phyloP scores from a whole-genome alignment of 1,140 invertebrate genomes.

The Neodiprion lecontei region DNA sequence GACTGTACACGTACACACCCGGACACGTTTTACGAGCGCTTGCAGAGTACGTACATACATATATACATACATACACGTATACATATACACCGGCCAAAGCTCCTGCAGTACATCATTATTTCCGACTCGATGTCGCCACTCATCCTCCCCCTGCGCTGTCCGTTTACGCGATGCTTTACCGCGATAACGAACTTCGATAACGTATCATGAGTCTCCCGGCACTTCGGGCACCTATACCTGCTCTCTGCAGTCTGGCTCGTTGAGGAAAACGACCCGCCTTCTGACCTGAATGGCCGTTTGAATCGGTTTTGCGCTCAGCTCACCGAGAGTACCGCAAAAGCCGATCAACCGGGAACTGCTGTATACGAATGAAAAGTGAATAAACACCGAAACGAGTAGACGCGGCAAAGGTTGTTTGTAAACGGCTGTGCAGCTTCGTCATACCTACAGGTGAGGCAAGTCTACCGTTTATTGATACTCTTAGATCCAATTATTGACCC shows the following conservation, averaged over 20 bases:
- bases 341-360: too few relatives aligned
- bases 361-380: too few relatives aligned
- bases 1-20: not conserved
- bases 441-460: too few relatives aligned
- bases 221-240: not conserved
- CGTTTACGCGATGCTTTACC: conserved; percentile 1
- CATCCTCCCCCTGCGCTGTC: not conserved
- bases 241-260: not conserved
- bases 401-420: too few relatives aligned
- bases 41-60: not conserved
- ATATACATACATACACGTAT: not conserved
- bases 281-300: not conserved
- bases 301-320: too few relatives aligned
- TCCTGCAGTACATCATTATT: not conserved
- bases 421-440: too few relatives aligned
- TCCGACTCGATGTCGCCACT: not conserved
- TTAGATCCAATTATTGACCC: too few relatives aligned
- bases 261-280: not conserved
- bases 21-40: not conserved
- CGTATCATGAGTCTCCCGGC: not conserved
- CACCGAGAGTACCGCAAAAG: too few relatives aligned
- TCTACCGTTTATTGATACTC: too few relatives aligned
- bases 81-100: not conserved
- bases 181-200: conserved; percentile 2
- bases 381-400: too few relatives aligned